These are phyloP conservation scores for Chloebia gouldiae DNA, from an alignment of 2,113 vertebrate species.

Conservation along the genomic window DNA sequence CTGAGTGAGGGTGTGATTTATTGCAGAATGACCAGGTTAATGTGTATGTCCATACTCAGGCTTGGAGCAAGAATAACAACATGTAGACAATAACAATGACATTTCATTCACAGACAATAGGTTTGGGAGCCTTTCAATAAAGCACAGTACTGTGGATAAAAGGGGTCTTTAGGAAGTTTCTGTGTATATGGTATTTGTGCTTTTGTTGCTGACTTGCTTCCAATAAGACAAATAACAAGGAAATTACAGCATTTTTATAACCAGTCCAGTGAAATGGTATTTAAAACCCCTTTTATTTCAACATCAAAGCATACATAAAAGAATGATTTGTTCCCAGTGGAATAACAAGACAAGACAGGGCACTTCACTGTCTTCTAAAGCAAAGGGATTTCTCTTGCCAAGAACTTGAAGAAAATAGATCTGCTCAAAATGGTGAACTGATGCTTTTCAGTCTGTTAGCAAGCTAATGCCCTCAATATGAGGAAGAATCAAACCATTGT, in stretches of 20 bases:
- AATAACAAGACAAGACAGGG: constrained; percentile 47
- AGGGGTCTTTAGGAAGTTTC: constrained; percentile 52
- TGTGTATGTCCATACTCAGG: neutral
- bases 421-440: constrained; percentile 11
- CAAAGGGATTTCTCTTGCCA: neutral
- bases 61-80: neutral
- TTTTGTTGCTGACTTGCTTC: constrained; percentile 44
- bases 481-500: constrained; percentile 12
- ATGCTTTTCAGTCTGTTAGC: constrained; percentile 37
- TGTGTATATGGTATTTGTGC: constrained; percentile 27
- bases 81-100: neutral
- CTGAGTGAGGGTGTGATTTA: neutral
- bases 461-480: constrained; percentile 32
- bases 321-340: constrained; percentile 37
- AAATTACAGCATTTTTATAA: constrained; percentile 56
- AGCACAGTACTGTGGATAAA: constrained; percentile 18
- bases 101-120: constrained; percentile 3
- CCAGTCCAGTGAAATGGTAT: constrained; percentile 11
- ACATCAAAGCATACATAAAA: constrained; percentile 73
- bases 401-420: constrained; percentile 42
- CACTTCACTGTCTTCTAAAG: constrained; percentile 39
- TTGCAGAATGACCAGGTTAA: neutral
- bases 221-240: constrained; percentile 59
- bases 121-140: neutral
- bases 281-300: constrained; percentile 60